Evolutionary conservation across 2,113 vertebrate species (phyloP), one percentile per base, ranked within the genome.

Genomic region (Pseudorhombus dupliciocellatus): DNA sequence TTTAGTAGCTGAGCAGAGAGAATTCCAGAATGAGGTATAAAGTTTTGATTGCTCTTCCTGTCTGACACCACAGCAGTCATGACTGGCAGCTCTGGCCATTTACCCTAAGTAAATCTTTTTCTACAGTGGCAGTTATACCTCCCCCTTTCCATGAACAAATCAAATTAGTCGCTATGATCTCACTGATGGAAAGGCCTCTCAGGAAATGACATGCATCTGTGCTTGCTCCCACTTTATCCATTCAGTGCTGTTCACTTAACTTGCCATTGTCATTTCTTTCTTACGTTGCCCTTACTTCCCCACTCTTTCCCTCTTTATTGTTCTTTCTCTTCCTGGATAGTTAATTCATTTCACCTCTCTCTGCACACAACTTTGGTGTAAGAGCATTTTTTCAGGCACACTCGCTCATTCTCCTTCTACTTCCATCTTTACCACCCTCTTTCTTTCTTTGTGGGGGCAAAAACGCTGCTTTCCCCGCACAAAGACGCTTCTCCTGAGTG

Each of bases 401-500:
- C 31, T 76, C 66, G 44, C 63, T 31, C 83, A 79, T 76, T 86
- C 64, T 56, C 55, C 51, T 42, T 30, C 67, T 79, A 65, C 65
- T 66, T 73, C 21, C 40, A 31, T 73, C 70, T 75, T 78, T 79
- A 62, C 66, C 77, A 7, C 44, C 73, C 54, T 66, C 74, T 61
- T 54, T 61, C 82, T 81, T 58, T 82, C 62, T 63, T 69, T 80
- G 69, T 80, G 64, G 30, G 63, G 71, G 58, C 56, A 37, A 64
- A 75, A 86, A 81, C 84, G 55, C 72, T 54, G 64, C 90, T 83
- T 84, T 86, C 74, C 74, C 72, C 72, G 81, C 84, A 87, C 82
- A 90, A 91, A 91, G 88, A 82, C 62, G 57, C 87, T 91, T 76
- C 86, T 90, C 87, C 78, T 83, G 86, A 89, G 88, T 90, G 89